Conservation (phyloP, 2,888 invertebrate genomes). For the Cordylochernes scorpioides region DNA sequence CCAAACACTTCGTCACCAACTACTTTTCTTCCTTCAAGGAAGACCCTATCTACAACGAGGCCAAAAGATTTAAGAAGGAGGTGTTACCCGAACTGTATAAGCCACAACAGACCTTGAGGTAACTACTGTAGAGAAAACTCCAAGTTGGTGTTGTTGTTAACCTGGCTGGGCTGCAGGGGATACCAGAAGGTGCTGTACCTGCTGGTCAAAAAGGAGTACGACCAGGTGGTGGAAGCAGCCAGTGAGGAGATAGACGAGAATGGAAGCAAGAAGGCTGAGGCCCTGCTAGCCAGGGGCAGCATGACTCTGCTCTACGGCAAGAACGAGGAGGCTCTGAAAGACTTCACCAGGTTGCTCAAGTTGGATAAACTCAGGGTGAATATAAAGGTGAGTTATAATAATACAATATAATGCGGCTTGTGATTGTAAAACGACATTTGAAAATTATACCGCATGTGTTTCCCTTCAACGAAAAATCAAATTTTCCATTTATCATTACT, state of each 20-base stretch:
- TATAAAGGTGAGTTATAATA: too few species aligned
- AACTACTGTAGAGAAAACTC: background rate
- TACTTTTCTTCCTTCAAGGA: constrained; percentile 64
- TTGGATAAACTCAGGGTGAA: too few species aligned
- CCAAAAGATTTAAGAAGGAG: constrained; percentile 8
- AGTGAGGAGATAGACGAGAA: constrained; percentile 40
- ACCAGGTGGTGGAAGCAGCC: constrained; percentile 47
- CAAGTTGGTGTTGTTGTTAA: background rate
- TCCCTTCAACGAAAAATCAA: too few species aligned
- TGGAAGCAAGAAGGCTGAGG: constrained; percentile 20
- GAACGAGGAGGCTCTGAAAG: constrained; percentile 19
- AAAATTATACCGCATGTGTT: too few species aligned
- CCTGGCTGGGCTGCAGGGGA: constrained; percentile 25
- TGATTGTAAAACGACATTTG: too few species aligned
- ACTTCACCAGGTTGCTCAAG: too few species aligned
- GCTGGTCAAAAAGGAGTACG: constrained; percentile 41
- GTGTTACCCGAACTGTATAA: constrained; percentile 2
- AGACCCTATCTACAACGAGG: constrained; percentile 21
- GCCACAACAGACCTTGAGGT: background rate
- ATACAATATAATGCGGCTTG: too few species aligned
- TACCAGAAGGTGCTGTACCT: constrained; percentile 42
- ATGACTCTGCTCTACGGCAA: constrained; percentile 47
- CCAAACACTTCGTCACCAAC: constrained; percentile 53
- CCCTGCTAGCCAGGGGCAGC: constrained; percentile 52
- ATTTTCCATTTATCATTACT: too few species aligned